phyloP scores from a whole-genome alignment of 2,888 invertebrate genomes.

The Blastobasis lacticolella region DNA sequence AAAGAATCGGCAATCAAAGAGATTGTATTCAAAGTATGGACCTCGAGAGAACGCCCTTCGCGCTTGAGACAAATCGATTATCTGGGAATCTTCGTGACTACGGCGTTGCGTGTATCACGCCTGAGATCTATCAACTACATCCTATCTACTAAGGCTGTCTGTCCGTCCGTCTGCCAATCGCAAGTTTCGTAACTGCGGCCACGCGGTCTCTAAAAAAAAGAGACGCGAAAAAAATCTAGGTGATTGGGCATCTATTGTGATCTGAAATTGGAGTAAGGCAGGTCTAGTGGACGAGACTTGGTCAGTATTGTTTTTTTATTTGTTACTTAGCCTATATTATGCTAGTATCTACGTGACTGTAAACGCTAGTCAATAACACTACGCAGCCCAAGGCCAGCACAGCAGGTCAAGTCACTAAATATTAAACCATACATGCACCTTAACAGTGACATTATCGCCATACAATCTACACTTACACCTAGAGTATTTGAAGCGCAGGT shows the following conservation, averaged over 20 bases:
- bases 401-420: too few species aligned
- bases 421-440: too few species aligned
- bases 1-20: neutral
- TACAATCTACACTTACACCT: too few species aligned
- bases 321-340: too few species aligned
- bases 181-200: constrained; percentile 26
- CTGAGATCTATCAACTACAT: constrained; percentile 2
- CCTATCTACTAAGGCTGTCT: neutral
- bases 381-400: too few species aligned
- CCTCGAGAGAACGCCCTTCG: neutral
- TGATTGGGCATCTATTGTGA: neutral
- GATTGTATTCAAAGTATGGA: neutral
- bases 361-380: too few species aligned
- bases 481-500: too few species aligned
- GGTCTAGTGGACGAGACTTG: too few species aligned
- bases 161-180: constrained; percentile 4
- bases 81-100: constrained; percentile 9
- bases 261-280: neutral
- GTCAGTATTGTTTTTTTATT: too few species aligned
- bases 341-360: too few species aligned
- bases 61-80: neutral
- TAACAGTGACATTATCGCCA: too few species aligned
- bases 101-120: constrained; percentile 6
- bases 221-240: constrained; percentile 19
- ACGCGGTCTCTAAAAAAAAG: constrained; percentile 14